Evolutionary conservation across 2,797 vertebrate species (phyloP).

Genomic region (Spondyliosoma cantharus): DNA sequence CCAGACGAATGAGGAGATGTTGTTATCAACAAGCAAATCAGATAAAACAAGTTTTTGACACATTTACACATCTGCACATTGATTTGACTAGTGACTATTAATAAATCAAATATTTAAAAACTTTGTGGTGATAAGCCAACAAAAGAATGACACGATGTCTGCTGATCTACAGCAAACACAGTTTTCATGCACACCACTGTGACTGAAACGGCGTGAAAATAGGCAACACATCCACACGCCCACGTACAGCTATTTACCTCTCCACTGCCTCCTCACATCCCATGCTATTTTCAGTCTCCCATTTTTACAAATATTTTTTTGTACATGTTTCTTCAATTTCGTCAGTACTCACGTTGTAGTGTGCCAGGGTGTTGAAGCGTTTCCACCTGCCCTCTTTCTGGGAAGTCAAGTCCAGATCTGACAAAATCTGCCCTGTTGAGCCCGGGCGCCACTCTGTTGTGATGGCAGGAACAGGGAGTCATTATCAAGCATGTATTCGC

Average conservation of each 20-base stretch:
- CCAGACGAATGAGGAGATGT: neutral
- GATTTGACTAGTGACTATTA: neutral
- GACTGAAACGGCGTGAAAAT: constrained; percentile 43
- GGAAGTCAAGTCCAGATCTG: constrained; percentile 96
- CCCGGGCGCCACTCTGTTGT: constrained; percentile 95
- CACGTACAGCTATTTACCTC: constrained; percentile 37
- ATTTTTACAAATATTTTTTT: neutral
- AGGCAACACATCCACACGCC: constrained; percentile 42
- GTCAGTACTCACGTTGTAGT: constrained; percentile 93
- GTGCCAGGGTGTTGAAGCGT: constrained; percentile 95
- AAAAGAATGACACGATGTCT: neutral
- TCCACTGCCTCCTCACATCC: constrained; percentile 23
- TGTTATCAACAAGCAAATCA: neutral
- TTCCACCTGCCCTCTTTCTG: constrained; percentile 96
- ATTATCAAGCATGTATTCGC: neutral
- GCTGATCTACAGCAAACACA: constrained; percentile 4
- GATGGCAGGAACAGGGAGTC: constrained; percentile 28
- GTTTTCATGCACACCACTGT: constrained; percentile 14
- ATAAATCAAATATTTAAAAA: constrained; percentile 12
- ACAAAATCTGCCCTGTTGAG: constrained; percentile 96
- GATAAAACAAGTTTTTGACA: neutral
- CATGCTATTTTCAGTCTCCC: constrained; percentile 15
- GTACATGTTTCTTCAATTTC: constrained; percentile 2
- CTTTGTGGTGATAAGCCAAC: neutral
- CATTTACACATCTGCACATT: neutral